Percentiles rank a stretch among this genome's conserved stretches.
phyloP scores from a whole-genome alignment of 2,113 vertebrate species.

The Centropus unirufus region DNA sequence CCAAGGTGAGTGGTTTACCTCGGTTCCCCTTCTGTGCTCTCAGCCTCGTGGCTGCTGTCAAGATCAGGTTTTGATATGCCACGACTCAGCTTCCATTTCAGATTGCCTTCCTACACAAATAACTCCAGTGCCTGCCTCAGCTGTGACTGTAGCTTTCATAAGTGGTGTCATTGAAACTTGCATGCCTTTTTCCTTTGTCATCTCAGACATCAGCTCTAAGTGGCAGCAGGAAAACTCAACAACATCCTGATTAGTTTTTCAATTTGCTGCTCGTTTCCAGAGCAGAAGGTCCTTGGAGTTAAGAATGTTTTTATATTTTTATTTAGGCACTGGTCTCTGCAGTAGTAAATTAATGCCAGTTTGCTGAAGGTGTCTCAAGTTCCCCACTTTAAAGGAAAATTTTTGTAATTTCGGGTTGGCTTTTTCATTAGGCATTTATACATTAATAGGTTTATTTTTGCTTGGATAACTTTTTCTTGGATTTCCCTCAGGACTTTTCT shows the following conservation, averaged over 20 bases:
- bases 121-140: neutral
- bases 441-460: neutral
- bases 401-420: neutral
- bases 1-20: neutral
- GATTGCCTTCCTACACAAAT: neutral
- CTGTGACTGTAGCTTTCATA: neutral
- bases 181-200: neutral
- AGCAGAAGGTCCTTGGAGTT: neutral
- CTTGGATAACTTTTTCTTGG: neutral
- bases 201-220: neutral
- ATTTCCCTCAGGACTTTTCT: conserved; percentile 7
- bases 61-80: neutral
- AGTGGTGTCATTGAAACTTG: neutral
- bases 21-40: neutral
- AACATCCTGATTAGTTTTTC: neutral
- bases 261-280: neutral
- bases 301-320: neutral
- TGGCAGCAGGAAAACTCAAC: neutral
- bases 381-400: neutral
- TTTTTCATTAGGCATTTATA: conserved; percentile 47
- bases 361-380: neutral
- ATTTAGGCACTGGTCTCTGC: neutral
- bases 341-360: neutral
- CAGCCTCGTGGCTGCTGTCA: neutral
- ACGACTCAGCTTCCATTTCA: neutral